phyloP scores from a whole-genome alignment of 2,888 invertebrate genomes.

The Leucophora obtusa region DNA sequence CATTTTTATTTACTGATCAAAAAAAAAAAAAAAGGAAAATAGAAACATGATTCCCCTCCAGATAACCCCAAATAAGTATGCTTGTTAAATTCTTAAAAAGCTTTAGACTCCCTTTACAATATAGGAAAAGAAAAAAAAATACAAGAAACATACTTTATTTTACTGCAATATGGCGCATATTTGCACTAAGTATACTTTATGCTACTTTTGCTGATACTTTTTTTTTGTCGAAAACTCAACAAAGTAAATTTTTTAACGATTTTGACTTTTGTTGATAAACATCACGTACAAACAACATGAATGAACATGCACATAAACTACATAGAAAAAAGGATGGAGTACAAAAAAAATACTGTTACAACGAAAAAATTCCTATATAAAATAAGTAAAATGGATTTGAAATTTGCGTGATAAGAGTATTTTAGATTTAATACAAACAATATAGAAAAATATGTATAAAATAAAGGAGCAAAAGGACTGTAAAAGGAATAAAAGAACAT shows the following conservation, averaged over 20 bases:
- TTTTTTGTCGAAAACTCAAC: conserved; percentile 9
- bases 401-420: conserved; percentile 55
- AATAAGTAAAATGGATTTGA: conserved; percentile 54
- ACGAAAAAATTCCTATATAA: conserved; percentile 35
- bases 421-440: conserved; percentile 13
- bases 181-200: conserved; percentile 38
- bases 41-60: not conserved
- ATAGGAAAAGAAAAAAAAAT: not conserved
- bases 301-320: not conserved
- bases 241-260: conserved; percentile 39
- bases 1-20: not conserved
- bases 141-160: conserved; percentile 28
- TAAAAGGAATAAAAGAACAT: not conserved
- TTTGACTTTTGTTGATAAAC: conserved; percentile 54
- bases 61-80: not conserved
- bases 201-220: not conserved
- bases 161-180: conserved; percentile 60
- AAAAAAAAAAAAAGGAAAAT: not conserved
- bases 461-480: not conserved
- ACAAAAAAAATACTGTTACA: conserved; percentile 9
- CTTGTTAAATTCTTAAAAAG: conserved; percentile 38
- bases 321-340: conserved; percentile 8
- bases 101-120: not conserved
- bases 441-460: not conserved
- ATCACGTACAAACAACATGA: conserved; percentile 57